Conservation (phyloP, 1,140 invertebrate species). For the Apis laboriosa region DNA sequence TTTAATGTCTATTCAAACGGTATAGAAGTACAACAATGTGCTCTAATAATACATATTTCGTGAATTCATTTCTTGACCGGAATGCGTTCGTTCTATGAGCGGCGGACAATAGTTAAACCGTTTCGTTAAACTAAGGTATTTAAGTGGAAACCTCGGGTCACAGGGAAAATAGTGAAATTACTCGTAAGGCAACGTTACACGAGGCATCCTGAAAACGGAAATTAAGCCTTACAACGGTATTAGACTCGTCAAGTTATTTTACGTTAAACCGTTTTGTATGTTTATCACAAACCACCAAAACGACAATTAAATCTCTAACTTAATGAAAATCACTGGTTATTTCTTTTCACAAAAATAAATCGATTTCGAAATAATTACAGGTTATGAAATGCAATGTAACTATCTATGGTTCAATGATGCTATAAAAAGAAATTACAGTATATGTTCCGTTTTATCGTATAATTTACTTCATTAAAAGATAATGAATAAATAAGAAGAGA, state of each 20-base stretch:
- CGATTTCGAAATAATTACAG: background rate
- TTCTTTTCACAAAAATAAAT: slow-evolving; percentile 16
- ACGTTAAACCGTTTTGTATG: slow-evolving; percentile 17
- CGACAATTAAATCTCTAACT: slow-evolving; percentile 34
- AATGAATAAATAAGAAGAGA: too few relatives aligned
- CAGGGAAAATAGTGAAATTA: slow-evolving; percentile 60
- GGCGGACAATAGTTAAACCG: slow-evolving; percentile 58
- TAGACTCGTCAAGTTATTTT: slow-evolving; percentile 38
- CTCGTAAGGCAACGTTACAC: slow-evolving; percentile 47
- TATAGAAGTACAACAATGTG: slow-evolving; percentile 23
- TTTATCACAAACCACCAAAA: slow-evolving; percentile 25
- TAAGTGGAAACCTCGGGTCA: slow-evolving; percentile 52
- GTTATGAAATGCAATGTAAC: background rate
- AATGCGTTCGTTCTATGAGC: slow-evolving; percentile 33
- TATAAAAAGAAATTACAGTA: background rate
- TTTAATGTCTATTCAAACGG: slow-evolving; percentile 49
- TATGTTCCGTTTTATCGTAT: background rate
- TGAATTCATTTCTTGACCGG: slow-evolving; percentile 55
- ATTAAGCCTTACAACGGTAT: slow-evolving; percentile 45
- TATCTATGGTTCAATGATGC: background rate
- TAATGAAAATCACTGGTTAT: slow-evolving; percentile 28
- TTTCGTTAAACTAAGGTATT: slow-evolving; percentile 58
- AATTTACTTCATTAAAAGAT: background rate
- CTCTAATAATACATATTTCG: slow-evolving; percentile 54
- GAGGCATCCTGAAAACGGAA: slow-evolving; percentile 43